Percentiles rank a stretch among this genome's conserved stretches.
phyloP scores from a whole-genome alignment of 2,797 vertebrate species.

The Orestias chungarensis region DNA sequence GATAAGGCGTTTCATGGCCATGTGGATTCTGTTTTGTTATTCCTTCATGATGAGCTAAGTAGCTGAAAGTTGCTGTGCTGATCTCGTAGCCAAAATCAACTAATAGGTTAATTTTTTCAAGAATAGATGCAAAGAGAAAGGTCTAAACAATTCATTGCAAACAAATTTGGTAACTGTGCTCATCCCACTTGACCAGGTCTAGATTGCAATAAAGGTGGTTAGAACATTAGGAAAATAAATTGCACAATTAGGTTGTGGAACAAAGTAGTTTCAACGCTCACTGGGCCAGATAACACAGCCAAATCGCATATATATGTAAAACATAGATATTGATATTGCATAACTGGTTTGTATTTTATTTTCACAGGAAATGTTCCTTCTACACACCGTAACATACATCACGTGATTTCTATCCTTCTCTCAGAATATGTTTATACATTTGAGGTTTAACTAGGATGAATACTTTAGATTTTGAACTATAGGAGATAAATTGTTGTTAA shows the following conservation, averaged over 20 bases:
- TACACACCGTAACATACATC: no score
- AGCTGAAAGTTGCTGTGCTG: neutral
- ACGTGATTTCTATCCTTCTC: no score
- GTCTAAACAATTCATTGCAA: neutral
- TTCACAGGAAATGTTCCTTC: no score
- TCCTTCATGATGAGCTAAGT: neutral
- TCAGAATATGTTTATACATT: no score
- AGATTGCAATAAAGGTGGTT: neutral
- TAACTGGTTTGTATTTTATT: no score
- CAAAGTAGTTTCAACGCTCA: neutral
- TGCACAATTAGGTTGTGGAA: neutral
- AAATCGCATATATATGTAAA: no score
- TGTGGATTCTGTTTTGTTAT: neutral
- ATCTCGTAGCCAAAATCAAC: conserved; percentile 3
- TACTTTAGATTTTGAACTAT: no score
- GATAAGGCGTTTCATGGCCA: conserved; percentile 1
- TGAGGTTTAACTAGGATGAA: no score
- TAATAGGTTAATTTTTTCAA: neutral
- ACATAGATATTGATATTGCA: no score
- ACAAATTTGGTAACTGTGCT: neutral
- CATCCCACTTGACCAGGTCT: neutral
- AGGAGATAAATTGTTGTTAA: no score
- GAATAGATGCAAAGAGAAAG: neutral
- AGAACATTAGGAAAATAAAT: neutral
- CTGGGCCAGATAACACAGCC: no score